Conservation (phyloP, 2,888 invertebrate genomes). For the Epinotia demarniana region DNA sequence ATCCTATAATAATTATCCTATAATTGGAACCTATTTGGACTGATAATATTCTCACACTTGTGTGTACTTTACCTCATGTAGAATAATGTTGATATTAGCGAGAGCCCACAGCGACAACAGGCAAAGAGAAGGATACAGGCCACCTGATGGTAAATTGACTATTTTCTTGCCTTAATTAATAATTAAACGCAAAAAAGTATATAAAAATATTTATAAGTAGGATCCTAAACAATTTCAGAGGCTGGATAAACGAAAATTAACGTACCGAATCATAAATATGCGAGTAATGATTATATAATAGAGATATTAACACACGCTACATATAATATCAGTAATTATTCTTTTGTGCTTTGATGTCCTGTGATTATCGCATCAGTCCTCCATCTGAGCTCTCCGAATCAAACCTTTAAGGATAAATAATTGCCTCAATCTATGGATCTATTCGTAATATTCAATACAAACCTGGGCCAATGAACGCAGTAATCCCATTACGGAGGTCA, state of each 20-base stretch:
- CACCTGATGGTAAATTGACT: no score
- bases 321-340: neutral
- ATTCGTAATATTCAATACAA: conserved; percentile 27
- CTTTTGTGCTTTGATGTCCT: neutral
- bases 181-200: no score
- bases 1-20: no score
- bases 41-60: neutral
- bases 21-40: neutral
- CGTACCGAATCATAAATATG: neutral
- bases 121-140: no score
- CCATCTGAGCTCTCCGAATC: neutral
- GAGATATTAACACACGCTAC: neutral
- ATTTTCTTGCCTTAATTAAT: no score
- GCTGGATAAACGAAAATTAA: no score
- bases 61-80: neutral
- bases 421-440: conserved; percentile 13
- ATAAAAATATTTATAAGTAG: no score
- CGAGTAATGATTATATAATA: neutral
- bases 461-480: conserved; percentile 25
- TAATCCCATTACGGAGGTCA: conserved; percentile 26
- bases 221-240: no score
- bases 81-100: no score
- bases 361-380: neutral
- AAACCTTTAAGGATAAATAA: conserved; percentile 18
- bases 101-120: no score